Conservation (phyloP, 2,797 vertebrate species). For the Esox masquinongy region DNA sequence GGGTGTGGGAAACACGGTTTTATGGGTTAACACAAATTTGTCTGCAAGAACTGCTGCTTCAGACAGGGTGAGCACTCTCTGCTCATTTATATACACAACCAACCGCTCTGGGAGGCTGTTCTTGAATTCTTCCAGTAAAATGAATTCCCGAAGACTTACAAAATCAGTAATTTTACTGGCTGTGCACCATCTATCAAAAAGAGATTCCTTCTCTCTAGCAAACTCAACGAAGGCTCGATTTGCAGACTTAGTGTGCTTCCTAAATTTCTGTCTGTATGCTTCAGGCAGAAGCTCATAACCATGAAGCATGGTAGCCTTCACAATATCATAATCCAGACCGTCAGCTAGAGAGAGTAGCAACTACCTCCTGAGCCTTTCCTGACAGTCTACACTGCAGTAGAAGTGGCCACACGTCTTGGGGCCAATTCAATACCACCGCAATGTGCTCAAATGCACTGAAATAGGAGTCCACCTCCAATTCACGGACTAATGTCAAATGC, state of each 20-base stretch:
- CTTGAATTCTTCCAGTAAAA: too few species aligned
- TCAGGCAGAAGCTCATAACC: constrained; percentile 10
- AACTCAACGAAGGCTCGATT: neutral
- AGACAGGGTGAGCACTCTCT: too few species aligned
- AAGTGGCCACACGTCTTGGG: too few species aligned
- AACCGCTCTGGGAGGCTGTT: too few species aligned
- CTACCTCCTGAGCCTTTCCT: neutral
- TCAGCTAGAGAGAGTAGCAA: neutral
- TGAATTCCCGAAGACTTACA: too few species aligned
- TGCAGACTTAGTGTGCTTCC: neutral
- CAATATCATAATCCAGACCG: neutral
- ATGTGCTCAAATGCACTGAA: neutral
- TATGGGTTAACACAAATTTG: too few species aligned
- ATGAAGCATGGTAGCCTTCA: neutral
- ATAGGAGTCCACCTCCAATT: neutral
- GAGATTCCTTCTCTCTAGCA: neutral
- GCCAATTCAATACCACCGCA: too few species aligned
- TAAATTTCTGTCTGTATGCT: constrained; percentile 8
- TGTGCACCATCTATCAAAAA: neutral
- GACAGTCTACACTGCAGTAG: too few species aligned
- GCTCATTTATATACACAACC: too few species aligned
- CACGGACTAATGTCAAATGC: neutral
- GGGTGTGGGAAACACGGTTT: too few species aligned
- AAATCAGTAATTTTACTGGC: too few species aligned
- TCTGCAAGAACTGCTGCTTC: too few species aligned